Base-by-base conservation (phyloP, 92 coral and sea anemone species). In the Diadumene lineata region DNA sequence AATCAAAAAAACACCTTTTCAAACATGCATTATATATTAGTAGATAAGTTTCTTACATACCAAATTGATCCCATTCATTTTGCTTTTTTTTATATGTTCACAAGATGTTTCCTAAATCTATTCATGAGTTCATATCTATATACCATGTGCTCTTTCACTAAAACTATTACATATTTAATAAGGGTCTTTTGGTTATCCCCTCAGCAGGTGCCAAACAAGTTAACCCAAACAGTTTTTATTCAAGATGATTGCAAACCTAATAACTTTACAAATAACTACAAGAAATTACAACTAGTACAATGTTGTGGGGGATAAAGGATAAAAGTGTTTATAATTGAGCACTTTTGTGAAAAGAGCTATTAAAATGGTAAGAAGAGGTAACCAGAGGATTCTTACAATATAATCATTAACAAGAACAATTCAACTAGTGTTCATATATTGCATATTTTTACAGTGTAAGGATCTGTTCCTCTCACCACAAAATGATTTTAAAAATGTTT, bases 131-230 rank as follows among this genome's bases (percentile, higher is more conserved):
- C 19, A 53, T 53, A 53, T 53, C 58, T 53, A 13, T 53, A 27
- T 51, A 73, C 83, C 90, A 86, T 86, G 90, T 81, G 86, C 80
- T 84, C 76, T 69, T 72, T 69, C 33, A 44, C 74, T 34, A 55
- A 22, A 7, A 28, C 38, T 58, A 56, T 34, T 86, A 50, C 77
- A 86, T 86, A 75, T 75, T 86, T 86, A 64, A 86, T 76, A 63
- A 62, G 62, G 31, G 11, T 4, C 55, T n/a, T 17, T 57, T 78
- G 83, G 75, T 69, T 56, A 17, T 17, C 48, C 55, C 81, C 65
- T n/a, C 81, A 76, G 73, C 81, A 76, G 81, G 81, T 76, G 62
- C 73, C 65, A 48, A 55, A 21, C 30, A 56, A 23, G 24, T 31
- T 51, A 32, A 43, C 50, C 66, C 28, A 72, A 72, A 72, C 34